Percentiles rank a stretch among this genome's conserved stretches.
Conservation (phyloP, 2,888 invertebrate species). For the Megalurothrips usitatus region DNA sequence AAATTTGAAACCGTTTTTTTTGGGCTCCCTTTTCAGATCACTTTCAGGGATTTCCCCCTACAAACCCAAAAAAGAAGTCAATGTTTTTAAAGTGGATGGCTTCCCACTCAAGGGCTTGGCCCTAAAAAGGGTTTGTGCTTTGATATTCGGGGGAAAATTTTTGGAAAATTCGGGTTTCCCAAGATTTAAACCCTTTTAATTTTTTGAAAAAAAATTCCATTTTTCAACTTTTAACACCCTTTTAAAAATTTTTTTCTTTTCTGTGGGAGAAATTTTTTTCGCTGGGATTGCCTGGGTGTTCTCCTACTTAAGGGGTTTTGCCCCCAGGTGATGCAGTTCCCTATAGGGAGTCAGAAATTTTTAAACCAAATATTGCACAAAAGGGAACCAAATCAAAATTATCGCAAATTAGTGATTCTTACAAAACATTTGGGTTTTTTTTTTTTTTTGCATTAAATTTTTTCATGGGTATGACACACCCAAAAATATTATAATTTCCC, state of each 20-base stretch:
- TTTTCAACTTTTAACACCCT: neutral
- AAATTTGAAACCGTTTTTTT: constrained; percentile 36
- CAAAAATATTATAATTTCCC: no score
- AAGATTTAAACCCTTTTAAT: constrained; percentile 29
- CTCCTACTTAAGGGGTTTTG: constrained; percentile 77
- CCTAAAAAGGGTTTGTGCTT: constrained; percentile 68
- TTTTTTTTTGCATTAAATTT: neutral
- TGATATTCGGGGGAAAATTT: constrained; percentile 3
- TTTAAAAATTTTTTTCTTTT: constrained; percentile 33
- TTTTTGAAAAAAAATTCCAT: no score
- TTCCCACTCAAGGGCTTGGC: constrained; percentile 73
- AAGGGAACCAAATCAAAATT: no score
- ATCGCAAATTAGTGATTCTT: no score
- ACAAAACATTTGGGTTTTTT: neutral
- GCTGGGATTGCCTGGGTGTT: constrained; percentile 83
- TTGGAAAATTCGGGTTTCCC: neutral
- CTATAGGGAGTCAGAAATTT: no score
- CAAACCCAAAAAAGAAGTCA: constrained; percentile 73
- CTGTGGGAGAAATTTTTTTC: constrained; percentile 70
- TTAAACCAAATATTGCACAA: no score
- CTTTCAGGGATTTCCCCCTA: constrained; percentile 78
- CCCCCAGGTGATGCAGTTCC: constrained; percentile 54
- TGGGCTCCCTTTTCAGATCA: constrained; percentile 60
- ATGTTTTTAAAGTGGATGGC: constrained; percentile 79
- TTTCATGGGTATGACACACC: no score